Base-by-base conservation (phyloP, 2,888 invertebrate genomes). In the Troglohyphantes excavatus region DNA sequence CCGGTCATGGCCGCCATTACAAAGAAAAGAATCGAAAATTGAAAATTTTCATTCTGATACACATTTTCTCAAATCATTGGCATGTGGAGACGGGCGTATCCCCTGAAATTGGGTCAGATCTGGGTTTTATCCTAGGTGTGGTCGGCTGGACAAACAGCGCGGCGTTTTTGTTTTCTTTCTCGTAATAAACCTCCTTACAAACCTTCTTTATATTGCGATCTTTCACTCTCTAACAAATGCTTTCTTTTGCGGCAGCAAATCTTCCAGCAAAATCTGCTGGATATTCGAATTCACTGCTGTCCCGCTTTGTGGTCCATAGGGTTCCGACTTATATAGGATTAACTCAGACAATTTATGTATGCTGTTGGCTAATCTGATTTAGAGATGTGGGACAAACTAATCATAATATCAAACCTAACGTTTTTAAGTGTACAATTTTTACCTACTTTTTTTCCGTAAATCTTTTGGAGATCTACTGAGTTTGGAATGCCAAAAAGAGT, bases 101-200 rank as follows among this genome's bases (percentile, higher is more conserved):
- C 39, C 46, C 6, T 1, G 17, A 17, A 73, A 72, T 26, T 83
- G 65, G 83, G 83, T 83, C 83, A 83, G 29, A 59, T 82, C 70
- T 70, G 82, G 70, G 82, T 70, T 82, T 82, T 82, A 70, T 70
- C 39, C 59, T 70, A 82, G 82, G 82, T 43, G 82, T 82, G 82
- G 82, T 19, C 70, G 27, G 13, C 9, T 61, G 70, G 63, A 78
- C 65, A 78, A 43, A 65, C 78, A 65, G 39, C 43, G 39, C 76
- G 21, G 17, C 9, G 21, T 53, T 11, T 21, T 26, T 21, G 53
- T 7, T 19, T 67, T 78, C 21, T 78, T 53, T 65, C 26, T 27
- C 17, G 7, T 27, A 17, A 19, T 9, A 46, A 46, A 67, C 43
- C 27, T 79, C 23, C 43, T 67, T 21, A 43, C 9, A 53, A 79